phyloP scores from a whole-genome alignment of 2,113 vertebrate genomes.

The Oryzias melastigma region DNA sequence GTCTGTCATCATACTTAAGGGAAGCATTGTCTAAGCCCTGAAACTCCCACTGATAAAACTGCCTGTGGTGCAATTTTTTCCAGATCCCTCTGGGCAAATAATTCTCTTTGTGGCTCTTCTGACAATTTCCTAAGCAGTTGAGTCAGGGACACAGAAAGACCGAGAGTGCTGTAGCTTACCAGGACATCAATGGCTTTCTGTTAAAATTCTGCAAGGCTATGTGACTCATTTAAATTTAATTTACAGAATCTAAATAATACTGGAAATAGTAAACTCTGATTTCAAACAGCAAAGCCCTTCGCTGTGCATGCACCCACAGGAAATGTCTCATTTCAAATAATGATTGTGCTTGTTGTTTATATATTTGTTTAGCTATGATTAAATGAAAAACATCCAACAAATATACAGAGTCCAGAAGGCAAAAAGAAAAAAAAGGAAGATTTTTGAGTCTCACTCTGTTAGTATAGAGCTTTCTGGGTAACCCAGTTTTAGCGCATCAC shows the following conservation, averaged over 20 bases:
- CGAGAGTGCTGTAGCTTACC: conserved; percentile 39
- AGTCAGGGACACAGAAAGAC: conserved; percentile 48
- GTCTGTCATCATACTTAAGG: conserved; percentile 74
- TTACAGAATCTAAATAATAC: conserved; percentile 7
- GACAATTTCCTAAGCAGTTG: conserved; percentile 75
- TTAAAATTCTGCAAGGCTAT: conserved; percentile 28
- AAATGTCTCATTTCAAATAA: conserved; percentile 14
- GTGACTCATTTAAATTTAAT: conserved; percentile 18
- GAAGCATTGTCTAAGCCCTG: conserved; percentile 65
- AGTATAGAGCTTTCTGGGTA: background rate
- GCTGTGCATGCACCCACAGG: background rate
- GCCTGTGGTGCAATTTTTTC: conserved; percentile 73
- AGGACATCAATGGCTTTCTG: conserved; percentile 25
- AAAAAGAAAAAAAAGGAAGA: conserved; percentile 6
- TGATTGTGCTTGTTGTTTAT: conserved; percentile 16
- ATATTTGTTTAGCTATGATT: conserved; percentile 33
- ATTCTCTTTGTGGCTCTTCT: conserved; percentile 75
- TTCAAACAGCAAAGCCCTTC: background rate
- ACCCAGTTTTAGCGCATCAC: conserved; percentile 56
- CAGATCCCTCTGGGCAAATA: conserved; percentile 71
- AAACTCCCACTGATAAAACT: conserved; percentile 69
- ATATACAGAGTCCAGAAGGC: conserved; percentile 11
- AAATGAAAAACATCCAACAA: conserved; percentile 23
- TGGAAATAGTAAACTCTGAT: background rate
- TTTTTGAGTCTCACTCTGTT: conserved; percentile 26